Evolutionary conservation across 2,113 vertebrate genomes (phyloP).

Genomic region (Nesoenas mayeri): DNA sequence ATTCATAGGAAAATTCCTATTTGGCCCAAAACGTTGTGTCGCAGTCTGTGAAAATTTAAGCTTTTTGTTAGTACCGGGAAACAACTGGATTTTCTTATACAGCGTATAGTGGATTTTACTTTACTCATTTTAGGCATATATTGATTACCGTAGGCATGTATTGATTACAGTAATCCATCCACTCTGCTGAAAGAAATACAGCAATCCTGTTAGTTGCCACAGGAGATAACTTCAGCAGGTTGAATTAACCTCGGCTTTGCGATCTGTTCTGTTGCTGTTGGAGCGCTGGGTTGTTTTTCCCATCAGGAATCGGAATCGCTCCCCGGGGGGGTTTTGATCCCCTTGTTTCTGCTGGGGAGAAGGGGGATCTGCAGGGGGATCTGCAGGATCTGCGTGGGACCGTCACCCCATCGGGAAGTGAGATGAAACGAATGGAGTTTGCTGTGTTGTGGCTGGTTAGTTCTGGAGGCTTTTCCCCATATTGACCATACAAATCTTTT

Average conservation of each 20-base stretch:
- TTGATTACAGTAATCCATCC: not conserved
- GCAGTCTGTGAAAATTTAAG: not conserved
- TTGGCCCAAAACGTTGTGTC: not conserved
- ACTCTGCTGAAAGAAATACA: not conserved
- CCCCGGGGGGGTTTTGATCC: not conserved
- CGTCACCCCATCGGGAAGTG: not conserved
- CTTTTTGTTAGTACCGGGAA: not conserved
- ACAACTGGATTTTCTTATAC: not conserved
- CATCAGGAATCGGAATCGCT: not conserved
- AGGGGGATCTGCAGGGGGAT: not conserved
- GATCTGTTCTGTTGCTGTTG: rapidly evolving
- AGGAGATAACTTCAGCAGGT: not conserved
- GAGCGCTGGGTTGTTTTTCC: not conserved
- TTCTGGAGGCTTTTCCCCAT: not conserved
- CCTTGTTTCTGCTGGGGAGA: not conserved
- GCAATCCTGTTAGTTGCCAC: not conserved
- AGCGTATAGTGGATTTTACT: not conserved
- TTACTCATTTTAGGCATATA: not conserved
- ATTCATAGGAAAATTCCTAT: not conserved
- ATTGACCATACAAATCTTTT: not conserved
- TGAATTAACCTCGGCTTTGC: not conserved
- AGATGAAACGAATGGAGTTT: not conserved
- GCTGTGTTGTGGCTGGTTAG: not conserved
- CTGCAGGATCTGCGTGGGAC: rapidly evolving
- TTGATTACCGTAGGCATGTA: no score